These are phyloP conservation scores for Pseudomugil gertrudae DNA, from an alignment of 2,797 vertebrate genomes.

Conservation along the genomic window DNA sequence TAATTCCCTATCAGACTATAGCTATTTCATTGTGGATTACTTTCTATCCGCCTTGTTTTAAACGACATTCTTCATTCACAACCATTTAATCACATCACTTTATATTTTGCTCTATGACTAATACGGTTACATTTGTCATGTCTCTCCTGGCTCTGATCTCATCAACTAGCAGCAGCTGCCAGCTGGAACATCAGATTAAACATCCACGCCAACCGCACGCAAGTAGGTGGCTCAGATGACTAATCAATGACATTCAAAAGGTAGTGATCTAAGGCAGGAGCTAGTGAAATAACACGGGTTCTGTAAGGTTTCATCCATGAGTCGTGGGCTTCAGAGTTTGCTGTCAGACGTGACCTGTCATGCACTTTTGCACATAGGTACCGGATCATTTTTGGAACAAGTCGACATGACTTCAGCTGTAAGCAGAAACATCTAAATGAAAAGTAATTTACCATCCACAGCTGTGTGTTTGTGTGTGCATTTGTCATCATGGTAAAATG, in stretches of 20 bases:
- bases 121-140: background rate
- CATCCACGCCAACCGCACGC: background rate
- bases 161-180: background rate
- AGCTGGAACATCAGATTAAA: conserved; percentile 10
- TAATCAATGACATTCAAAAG: conserved; percentile 31
- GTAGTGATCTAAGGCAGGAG: conserved; percentile 4
- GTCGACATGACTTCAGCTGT: too few species aligned
- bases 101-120: background rate
- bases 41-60: background rate
- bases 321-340: background rate
- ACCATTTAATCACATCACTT: background rate
- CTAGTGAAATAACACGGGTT: conserved; percentile 6
- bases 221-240: conserved; percentile 28
- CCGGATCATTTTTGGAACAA: too few species aligned
- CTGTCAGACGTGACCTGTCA: background rate
- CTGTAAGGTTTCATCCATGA: conserved; percentile 18
- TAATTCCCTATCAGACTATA: background rate
- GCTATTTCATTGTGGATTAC: background rate
- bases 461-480: too few species aligned
- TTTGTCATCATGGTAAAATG: too few species aligned
- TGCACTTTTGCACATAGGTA: background rate
- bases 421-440: too few species aligned
- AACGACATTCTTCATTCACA: background rate
- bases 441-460: too few species aligned
- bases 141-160: conserved; percentile 1